A percentile compares a stretch with the other conserved stretches of the same genome.
These are phyloP conservation scores for Oligia fasciuncula DNA, from an alignment of 2,888 invertebrate genomes.

Conservation along the genomic window DNA sequence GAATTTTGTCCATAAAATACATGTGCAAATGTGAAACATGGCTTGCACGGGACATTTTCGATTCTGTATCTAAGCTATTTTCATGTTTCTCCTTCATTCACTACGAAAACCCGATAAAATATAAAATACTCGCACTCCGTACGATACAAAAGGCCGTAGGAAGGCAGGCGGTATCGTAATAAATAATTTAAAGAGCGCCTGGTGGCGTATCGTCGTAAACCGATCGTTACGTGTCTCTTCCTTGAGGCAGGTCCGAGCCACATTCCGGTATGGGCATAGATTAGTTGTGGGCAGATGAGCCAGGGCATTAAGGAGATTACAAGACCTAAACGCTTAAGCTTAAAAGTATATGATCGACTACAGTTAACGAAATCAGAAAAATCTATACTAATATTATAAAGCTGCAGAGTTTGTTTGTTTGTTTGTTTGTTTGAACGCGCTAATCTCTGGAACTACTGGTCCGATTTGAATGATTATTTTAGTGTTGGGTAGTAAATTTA, in stretches of 20 bases:
- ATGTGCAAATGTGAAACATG: background rate
- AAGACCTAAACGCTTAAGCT: no score
- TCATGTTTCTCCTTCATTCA: background rate
- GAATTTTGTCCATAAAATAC: no score
- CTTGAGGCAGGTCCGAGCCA: constrained; percentile 74
- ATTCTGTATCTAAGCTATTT: background rate
- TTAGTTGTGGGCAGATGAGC: constrained; percentile 33
- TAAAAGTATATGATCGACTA: no score
- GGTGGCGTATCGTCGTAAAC: constrained; percentile 60
- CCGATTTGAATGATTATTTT: no score
- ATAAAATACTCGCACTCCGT: background rate
- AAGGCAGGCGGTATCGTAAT: constrained; percentile 45
- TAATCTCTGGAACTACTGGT: no score
- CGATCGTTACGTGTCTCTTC: constrained; percentile 64
- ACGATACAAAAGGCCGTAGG: background rate
- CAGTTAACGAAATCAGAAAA: no score
- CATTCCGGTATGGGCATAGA: constrained; percentile 68
- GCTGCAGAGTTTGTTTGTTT: no score
- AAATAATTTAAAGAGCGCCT: constrained; percentile 61
- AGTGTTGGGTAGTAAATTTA: no score
- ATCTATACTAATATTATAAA: no score
- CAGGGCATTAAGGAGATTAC: background rate
- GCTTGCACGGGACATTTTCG: background rate
- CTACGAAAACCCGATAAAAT: background rate
- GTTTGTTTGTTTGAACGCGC: no score